Evolutionary conservation across 1,140 invertebrate species (phyloP).

Genomic region (Drosophila lacertosa): DNA sequence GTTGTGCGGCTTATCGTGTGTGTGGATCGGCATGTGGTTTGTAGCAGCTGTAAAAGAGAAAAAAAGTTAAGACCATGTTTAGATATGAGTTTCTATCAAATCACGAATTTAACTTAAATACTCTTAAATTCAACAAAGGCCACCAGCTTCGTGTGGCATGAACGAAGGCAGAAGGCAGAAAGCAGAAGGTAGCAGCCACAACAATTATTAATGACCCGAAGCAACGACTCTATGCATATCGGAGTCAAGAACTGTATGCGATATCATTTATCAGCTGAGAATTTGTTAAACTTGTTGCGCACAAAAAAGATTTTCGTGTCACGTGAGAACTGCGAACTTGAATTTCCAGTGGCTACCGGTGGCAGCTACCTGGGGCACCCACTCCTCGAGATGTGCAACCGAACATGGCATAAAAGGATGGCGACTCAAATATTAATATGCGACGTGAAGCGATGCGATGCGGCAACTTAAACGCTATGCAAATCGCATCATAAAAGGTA

Average conservation of each 20-base stretch:
- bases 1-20: neutral
- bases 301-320: conserved; percentile 83
- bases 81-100: too few relatives aligned
- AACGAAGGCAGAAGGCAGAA: too few relatives aligned
- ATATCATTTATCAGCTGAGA: conserved; percentile 81
- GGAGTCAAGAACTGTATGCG: conserved; percentile 60
- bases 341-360: conserved; percentile 57
- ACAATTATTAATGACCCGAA: conserved; percentile 72
- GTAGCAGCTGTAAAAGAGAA: too few relatives aligned
- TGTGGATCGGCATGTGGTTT: neutral
- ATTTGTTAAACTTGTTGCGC: conserved; percentile 79
- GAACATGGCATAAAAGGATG: conserved; percentile 71
- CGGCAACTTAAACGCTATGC: conserved; percentile 71
- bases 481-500: conserved; percentile 70
- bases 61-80: too few relatives aligned
- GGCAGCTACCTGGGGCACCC: conserved; percentile 18
- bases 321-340: conserved; percentile 54
- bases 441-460: conserved; percentile 45
- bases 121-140: too few relatives aligned
- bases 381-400: conserved; percentile 61
- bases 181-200: neutral
- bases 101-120: too few relatives aligned
- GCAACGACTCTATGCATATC: conserved; percentile 66
- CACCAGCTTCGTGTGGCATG: too few relatives aligned
- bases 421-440: conserved; percentile 70